These are phyloP conservation scores for Strix uralensis DNA, from an alignment of 2,113 vertebrate species.

Conservation along the genomic window DNA sequence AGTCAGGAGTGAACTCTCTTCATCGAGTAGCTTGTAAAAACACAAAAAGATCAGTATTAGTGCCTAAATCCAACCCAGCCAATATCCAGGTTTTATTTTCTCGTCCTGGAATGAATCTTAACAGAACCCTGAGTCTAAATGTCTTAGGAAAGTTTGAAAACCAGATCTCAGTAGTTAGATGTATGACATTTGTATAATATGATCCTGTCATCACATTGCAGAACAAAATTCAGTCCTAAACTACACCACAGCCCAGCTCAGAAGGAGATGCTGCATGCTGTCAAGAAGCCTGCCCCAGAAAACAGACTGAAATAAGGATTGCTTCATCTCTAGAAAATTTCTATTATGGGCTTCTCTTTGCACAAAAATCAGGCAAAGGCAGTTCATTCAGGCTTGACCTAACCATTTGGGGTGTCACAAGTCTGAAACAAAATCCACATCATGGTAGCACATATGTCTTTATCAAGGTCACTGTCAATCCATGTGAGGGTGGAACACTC, in stretches of 20 bases:
- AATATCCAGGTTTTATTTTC: conserved; percentile 5
- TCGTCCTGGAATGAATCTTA: not conserved
- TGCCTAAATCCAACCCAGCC: not conserved
- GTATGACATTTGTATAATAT: conserved; percentile 28
- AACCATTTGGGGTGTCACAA: not conserved
- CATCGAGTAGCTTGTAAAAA: not conserved
- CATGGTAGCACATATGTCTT: not conserved
- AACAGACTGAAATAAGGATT: not conserved
- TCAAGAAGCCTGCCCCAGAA: not conserved
- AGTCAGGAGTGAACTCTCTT: conserved; percentile 9
- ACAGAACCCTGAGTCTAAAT: not conserved
- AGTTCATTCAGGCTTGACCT: not conserved
- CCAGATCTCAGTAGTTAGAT: not conserved
- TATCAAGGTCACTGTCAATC: not conserved
- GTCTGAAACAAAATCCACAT: not conserved
- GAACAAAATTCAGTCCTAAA: not conserved
- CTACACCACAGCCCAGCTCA: not conserved
- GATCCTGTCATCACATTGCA: conserved; percentile 31
- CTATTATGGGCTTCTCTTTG: not conserved
- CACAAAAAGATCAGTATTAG: not conserved
- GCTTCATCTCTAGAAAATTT: not conserved
- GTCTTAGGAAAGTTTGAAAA: conserved; percentile 4
- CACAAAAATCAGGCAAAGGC: not conserved
- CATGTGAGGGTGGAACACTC: not conserved
- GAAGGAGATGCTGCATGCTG: not conserved